Percentiles rank a stretch among this genome's conserved stretches.
These are phyloP conservation scores for Sylvia borin DNA, from an alignment of 2,797 vertebrate genomes.

Conservation along the genomic window DNA sequence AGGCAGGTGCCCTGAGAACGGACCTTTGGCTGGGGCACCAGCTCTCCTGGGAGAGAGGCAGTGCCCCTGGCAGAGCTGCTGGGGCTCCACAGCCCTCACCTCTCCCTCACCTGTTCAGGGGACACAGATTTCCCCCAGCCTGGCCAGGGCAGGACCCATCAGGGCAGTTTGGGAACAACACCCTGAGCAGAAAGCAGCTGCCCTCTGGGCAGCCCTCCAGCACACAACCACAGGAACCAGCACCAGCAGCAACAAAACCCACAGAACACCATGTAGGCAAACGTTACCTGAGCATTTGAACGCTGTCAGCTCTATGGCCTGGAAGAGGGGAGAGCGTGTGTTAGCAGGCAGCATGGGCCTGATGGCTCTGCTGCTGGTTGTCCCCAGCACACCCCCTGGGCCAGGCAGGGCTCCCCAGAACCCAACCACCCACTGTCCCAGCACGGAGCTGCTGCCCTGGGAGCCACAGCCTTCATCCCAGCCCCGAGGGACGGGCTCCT, in stretches of 20 bases:
- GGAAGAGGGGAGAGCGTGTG: neutral
- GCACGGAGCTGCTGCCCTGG: neutral
- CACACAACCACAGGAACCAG: neutral
- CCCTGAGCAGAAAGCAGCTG: neutral
- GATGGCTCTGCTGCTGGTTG: neutral
- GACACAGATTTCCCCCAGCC: neutral
- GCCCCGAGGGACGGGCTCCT: fast-evolving
- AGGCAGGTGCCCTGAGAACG: neutral
- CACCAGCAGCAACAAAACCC: fast-evolving
- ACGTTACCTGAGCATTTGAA: conserved; percentile 75
- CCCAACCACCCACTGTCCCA: neutral
- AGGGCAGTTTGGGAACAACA: neutral
- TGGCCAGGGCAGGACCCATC: neutral
- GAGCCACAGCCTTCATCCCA: fast-evolving
- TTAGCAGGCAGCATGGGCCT: neutral
- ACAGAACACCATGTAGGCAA: neutral
- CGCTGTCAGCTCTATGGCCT: conserved; percentile 75
- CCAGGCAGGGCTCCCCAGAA: neutral
- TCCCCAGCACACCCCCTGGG: fast-evolving
- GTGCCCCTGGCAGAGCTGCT: neutral
- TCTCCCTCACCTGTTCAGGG: neutral
- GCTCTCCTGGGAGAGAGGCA: neutral
- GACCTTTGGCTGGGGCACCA: neutral
- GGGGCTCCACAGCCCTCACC: neutral
- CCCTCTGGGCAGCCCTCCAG: neutral